phyloP scores from a whole-genome alignment of 1,140 invertebrate genomes.

The Neodiprion pinetum region DNA sequence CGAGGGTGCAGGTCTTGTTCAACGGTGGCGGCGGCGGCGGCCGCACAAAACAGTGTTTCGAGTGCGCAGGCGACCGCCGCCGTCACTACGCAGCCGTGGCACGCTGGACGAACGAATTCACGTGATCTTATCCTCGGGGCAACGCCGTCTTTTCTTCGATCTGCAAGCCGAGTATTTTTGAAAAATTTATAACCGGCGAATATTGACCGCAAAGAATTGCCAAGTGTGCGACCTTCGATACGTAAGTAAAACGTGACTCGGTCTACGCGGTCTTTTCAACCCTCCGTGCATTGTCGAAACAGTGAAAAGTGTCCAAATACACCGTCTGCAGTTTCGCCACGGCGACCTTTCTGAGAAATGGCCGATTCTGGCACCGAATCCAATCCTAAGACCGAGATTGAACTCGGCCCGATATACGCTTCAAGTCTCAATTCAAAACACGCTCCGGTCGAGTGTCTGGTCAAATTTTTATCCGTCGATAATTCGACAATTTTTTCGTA shows the following conservation, averaged over 20 bases:
- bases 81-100: conserved; percentile 4
- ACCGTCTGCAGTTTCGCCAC: neutral
- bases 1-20: neutral
- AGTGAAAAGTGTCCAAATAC: neutral
- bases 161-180: neutral
- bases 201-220: neutral
- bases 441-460: too few relatives aligned
- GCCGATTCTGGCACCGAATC: neutral
- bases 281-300: neutral
- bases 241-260: neutral
- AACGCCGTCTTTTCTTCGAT: neutral
- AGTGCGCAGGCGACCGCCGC: neutral
- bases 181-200: neutral
- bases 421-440: too few relatives aligned
- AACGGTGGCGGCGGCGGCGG: neutral
- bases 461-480: too few relatives aligned
- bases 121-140: neutral
- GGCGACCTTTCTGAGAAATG: neutral
- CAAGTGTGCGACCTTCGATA: neutral
- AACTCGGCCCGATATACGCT: too few relatives aligned
- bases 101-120: neutral
- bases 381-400: too few relatives aligned
- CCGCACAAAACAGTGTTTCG: neutral
- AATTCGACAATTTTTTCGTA: too few relatives aligned
- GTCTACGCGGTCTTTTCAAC: too few relatives aligned